These are phyloP conservation scores for Cavia porcellus DNA, from an alignment of 2,113 vertebrate species.

Conservation along the genomic window DNA sequence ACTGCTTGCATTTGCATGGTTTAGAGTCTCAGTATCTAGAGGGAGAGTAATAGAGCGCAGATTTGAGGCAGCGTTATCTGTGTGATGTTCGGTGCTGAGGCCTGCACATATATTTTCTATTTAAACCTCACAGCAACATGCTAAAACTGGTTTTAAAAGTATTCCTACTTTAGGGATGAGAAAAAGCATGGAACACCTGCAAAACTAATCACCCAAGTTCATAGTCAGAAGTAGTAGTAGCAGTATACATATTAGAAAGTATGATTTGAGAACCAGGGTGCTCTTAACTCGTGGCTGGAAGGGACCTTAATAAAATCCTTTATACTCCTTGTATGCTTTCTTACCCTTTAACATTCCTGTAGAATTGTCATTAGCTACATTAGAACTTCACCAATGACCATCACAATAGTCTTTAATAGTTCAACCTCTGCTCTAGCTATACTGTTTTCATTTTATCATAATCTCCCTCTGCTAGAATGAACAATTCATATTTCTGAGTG, in stretches of 20 bases:
- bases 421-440: neutral
- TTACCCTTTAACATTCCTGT: neutral
- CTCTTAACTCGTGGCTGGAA: neutral
- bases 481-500: neutral
- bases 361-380: neutral
- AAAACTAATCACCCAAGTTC: neutral
- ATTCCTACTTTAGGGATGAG: slow-evolving; percentile 1
- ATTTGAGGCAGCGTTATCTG: neutral
- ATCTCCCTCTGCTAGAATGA: neutral
- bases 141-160: slow-evolving; percentile 28
- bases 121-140: slow-evolving; percentile 49
- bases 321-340: neutral
- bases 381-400: neutral
- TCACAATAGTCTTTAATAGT: neutral
- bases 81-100: neutral
- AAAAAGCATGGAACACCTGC: neutral
- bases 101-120: neutral
- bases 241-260: neutral
- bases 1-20: neutral
- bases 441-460: slow-evolving; percentile 1
- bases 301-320: neutral
- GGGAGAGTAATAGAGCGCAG: neutral
- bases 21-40: neutral
- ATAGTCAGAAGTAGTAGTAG: neutral
- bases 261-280: neutral